Evolutionary conservation across 2,113 vertebrate species (phyloP), one percentile per base, ranked within the genome.

Genomic region (Tor tambroides): DNA sequence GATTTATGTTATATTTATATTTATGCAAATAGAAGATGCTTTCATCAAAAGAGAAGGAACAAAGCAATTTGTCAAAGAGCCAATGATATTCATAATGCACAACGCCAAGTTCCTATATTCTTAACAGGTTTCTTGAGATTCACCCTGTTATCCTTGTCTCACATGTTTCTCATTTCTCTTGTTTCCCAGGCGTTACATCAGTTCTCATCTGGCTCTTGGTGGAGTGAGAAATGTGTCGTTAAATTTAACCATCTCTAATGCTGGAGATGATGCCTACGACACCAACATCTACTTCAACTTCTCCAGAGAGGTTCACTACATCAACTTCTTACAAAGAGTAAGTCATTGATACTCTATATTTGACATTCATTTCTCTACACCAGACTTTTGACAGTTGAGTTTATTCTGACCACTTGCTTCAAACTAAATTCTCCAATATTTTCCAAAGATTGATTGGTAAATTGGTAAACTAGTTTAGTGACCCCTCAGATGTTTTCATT

Each of bases 301-400:
- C 92, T 97, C 98, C 92, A 95, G 92, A 74, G 97, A 99, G 83
- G 96, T 99, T 83, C 99, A 97, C 95, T 99, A 99, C 93, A 99
- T 99, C 94, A 99, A 99, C 95, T 98, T 97, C 95, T 97, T 97
- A 97, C 97, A 99, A 93, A 97, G 97, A 96, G 98, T 99, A 94
- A 93, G 97, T 92, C 51, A 32, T 21, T 35, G 5, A 35, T 28
- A 9, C 56, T 61, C 1, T 23, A 6, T 84, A 41, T 6, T 78
- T 32, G 3, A 17, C 26, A 21, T 5, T 1, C 4, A 23, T 59
- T 30, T 15, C 26, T 77, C 54, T 12, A 56, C 11, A 78, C 46
- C 49, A 56, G 15, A 80, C 23, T 11, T 61, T 80, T 17, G 9
- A 63, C 17, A 23, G 11, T 0, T 19, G 15, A 61, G 19, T 35